phyloP scores from a whole-genome alignment of 2,797 vertebrate species.

The Pseudotriccus pelzelni region DNA sequence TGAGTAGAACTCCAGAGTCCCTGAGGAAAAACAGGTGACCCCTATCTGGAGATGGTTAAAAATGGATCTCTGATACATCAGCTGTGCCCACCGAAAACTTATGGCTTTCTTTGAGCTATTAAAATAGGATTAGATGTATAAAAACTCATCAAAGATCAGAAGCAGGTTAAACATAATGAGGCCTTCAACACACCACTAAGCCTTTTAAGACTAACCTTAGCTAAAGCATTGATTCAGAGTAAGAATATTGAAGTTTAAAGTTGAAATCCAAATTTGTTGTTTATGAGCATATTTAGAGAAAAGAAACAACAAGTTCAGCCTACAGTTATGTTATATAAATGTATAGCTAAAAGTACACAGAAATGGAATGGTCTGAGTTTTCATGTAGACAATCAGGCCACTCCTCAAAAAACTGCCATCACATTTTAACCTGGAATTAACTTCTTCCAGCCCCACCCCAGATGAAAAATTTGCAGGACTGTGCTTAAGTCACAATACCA shows the following conservation, averaged over 20 bases:
- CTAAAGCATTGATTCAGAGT: not conserved
- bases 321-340: not conserved
- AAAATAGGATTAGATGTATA: not conserved
- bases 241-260: not conserved
- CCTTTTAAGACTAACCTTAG: not conserved
- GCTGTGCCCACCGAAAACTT: not conserved
- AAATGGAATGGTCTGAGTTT: not conserved
- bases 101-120: not conserved
- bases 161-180: not conserved
- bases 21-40: not conserved
- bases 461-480: not conserved
- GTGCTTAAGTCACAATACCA: not conserved
- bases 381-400: not conserved
- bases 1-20: not conserved
- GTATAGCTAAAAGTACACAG: not conserved
- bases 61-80: not conserved
- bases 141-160: not conserved
- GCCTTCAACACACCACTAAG: not conserved
- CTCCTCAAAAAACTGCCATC: not conserved
- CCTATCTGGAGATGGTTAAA: not conserved
- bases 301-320: not conserved
- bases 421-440: not conserved
- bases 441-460: not conserved
- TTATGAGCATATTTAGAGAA: not conserved
- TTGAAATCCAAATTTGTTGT: not conserved